Percentiles rank a stretch among this genome's conserved stretches.
Evolutionary conservation across 2,888 invertebrate genomes (phyloP).

Genomic region (Horisme vitalbata): DNA sequence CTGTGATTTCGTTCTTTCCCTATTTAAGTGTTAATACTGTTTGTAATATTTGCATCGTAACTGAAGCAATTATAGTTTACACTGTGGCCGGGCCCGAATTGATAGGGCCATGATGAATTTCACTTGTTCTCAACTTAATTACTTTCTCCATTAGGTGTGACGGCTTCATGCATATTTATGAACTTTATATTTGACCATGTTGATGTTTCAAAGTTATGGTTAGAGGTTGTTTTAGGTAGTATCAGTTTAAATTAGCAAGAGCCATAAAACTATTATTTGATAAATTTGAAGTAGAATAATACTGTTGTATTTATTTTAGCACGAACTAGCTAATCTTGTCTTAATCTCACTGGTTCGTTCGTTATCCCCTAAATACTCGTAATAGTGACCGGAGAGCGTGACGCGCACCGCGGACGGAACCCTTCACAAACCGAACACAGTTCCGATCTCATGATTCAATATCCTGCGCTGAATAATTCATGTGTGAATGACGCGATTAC

Average conservation of each 20-base stretch:
- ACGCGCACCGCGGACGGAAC: not conserved
- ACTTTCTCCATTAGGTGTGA: conserved; percentile 22
- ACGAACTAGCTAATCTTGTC: too few species aligned
- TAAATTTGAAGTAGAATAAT: too few species aligned
- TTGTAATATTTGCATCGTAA: not conserved
- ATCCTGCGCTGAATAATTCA: conserved; percentile 55
- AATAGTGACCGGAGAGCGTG: not conserved
- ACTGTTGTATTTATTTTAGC: too few species aligned
- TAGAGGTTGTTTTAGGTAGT: too few species aligned
- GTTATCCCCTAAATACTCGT: not conserved
- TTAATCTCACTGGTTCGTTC: not conserved
- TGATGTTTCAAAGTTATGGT: not conserved
- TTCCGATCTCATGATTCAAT: conserved; percentile 50
- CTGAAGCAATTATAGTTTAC: not conserved
- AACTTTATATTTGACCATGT: conserved; percentile 4
- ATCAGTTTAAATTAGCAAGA: too few species aligned
- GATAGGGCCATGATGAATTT: conserved; percentile 58
- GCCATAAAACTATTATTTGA: too few species aligned
- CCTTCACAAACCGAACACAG: not conserved
- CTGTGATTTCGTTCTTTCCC: not conserved
- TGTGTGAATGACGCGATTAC: conserved; percentile 47
- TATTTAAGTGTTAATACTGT: conserved; percentile 3
- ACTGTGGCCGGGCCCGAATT: conserved; percentile 34
- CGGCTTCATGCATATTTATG: conserved; percentile 12
- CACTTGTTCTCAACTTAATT: conserved; percentile 30